Base-by-base conservation (phyloP, 2,888 invertebrate species). In the Lasioglossum vierecki region DNA sequence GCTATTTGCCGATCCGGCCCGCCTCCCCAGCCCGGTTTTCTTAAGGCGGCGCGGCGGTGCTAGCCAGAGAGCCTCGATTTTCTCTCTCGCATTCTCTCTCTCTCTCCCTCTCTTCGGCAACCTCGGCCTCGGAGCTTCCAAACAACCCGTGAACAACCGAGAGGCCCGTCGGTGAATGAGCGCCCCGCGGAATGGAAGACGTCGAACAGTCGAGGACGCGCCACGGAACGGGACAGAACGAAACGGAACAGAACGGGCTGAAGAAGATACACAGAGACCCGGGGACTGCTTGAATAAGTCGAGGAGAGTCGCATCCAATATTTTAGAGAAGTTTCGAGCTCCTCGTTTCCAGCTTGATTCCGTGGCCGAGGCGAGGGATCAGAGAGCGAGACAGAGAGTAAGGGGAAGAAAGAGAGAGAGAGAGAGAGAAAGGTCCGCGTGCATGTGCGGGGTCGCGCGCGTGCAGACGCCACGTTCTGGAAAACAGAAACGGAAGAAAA, bases 401-500 rank as follows among this genome's bases (percentile, higher is more conserved):
- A 63, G 2, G 9, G 30, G 11, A n/a, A 30, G 63, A 30, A 6
- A 6, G 30, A 63, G 15, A 26, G 60, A 60, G 30, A 15, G 15
- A 63, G 18, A 63, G 30, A 26, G 60, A 60, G 63, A 15, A 15
- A 63, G 30, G 26, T 63, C 30, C 63, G 63, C 30, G 63, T 18
- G 30, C 30, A 63, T 18, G 63, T 18, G 63, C n/a, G 30, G 30
- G 30, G 8, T 5, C 30, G 18, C 63, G 30, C 63, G 63, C 63
- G 63, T 63, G 18, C 63, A 22, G n/a, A 13, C 15, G 35, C 15
- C 4, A 49, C 57, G 57, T 57, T 57, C n/a, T n/a, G 90, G 39
- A 44, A 35, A 49, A 60, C 41, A 41, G 35, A 76, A 91, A 91
- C 88, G 92, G 93, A 90, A 92, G 93, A 93, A 93, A 95, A 63